Conservation (phyloP, 2,888 invertebrate genomes). For the Lithophane leautieri region DNA sequence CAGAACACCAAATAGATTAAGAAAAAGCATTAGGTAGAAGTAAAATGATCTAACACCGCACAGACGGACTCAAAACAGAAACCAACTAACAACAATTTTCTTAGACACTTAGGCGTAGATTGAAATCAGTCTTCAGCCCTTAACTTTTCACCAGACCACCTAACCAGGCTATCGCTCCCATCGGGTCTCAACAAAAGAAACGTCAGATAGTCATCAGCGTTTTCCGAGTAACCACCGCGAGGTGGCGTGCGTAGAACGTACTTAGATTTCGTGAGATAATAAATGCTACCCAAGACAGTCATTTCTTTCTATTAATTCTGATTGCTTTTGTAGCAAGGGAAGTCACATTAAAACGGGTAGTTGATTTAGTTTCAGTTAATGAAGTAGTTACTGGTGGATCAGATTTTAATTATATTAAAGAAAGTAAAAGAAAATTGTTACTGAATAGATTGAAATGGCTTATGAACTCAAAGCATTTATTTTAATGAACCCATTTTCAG, state of each 20-base stretch:
- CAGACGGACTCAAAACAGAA: not conserved
- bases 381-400: slow-evolving; percentile 11
- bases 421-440: not conserved
- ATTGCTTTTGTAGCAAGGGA: slow-evolving; percentile 46
- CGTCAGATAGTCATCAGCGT: slow-evolving; percentile 67
- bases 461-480: not conserved
- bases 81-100: not conserved
- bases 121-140: slow-evolving; percentile 47
- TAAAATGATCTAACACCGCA: not conserved
- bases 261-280: slow-evolving; percentile 77
- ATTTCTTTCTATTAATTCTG: slow-evolving; percentile 55
- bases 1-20: too few relatives aligned
- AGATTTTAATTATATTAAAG: not conserved
- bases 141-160: slow-evolving; percentile 49
- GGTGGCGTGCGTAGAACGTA: slow-evolving; percentile 69
- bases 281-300: slow-evolving; percentile 57
- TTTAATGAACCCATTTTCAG: not conserved
- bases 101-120: slow-evolving; percentile 27
- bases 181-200: slow-evolving; percentile 70
- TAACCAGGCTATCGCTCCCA: slow-evolving; percentile 53
- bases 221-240: slow-evolving; percentile 66
- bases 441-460: not conserved
- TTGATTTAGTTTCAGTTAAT: slow-evolving; percentile 29
- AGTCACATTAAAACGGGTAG: slow-evolving; percentile 7
- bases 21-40: not conserved